Evolutionary conservation across 2,113 vertebrate genomes (phyloP), one percentile per base, ranked within the genome.

Genomic region (Silurus asotus): DNA sequence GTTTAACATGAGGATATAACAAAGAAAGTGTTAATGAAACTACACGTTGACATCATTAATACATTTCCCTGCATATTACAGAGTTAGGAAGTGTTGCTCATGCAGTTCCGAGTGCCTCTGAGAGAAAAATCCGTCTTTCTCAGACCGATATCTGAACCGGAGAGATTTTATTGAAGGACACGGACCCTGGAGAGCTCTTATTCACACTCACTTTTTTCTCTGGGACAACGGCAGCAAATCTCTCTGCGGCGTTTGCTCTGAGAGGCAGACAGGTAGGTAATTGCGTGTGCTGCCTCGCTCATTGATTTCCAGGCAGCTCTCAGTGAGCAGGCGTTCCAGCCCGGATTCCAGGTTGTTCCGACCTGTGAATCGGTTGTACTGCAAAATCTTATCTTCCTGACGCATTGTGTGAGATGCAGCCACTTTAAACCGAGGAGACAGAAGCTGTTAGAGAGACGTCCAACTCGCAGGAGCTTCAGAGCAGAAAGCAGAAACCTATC

Each of bases 291-390:
- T 88, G 70, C 67, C 91, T 90, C 90, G 89, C 87, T 83, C 92
- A 95, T 95, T 17, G 84, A 95, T 95, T 93, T 91, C 90, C 89
- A 93, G 94, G 93, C 93, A 93, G 93, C 91, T 93, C 90, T 89
- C 89, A 90, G 89, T 85, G 53, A 88, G 93, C 53, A 17, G 75
- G 80, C 91, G 87, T 94, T 83, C 88, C 90, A 90, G 83, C 88
- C 89, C 91, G 93, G 92, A 90, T 92, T 91, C 91, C 83, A 87
- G 91, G 86, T 91, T 90, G 79, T 82, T 48, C 89, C 83, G 89
- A 53, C 83, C 87, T 80, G 87, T 78, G 74, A 64, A 48, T 88
- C 76, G 89, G 87, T 92, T 72, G 89, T 88, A 91, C 83, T 85
- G 93, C 91, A 93, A 48, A 93, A 92, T 92, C 88, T 88, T 79